A percentile compares a stretch with the other conserved stretches of the same genome.
Conservation (phyloP, 2,797 vertebrate genomes). For the Acropternis orthonyx region DNA sequence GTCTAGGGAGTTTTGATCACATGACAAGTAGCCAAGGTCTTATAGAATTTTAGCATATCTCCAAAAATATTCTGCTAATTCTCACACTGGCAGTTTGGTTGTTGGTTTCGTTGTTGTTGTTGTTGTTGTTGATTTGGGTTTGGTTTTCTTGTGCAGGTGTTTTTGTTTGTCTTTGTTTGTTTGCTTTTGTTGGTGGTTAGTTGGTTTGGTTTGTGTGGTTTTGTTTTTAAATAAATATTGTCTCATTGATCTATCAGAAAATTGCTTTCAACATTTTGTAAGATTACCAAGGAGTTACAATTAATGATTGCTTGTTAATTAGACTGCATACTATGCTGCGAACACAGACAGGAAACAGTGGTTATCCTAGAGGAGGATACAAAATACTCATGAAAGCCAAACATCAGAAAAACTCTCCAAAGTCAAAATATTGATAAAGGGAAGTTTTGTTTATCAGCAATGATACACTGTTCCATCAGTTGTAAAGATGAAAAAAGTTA, state of each 20-base stretch:
- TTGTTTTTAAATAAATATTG: background rate
- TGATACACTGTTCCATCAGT: background rate
- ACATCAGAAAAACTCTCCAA: background rate
- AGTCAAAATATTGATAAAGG: background rate
- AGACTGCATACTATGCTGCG: background rate
- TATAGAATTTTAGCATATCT: background rate
- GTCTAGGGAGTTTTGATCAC: background rate
- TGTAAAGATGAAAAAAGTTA: background rate
- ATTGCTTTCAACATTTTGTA: background rate
- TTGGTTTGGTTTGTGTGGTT: background rate
- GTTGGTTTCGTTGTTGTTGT: background rate
- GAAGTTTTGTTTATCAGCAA: constrained; percentile 25
- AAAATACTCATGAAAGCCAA: constrained; percentile 11
- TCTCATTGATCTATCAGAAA: background rate
- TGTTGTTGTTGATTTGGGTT: background rate
- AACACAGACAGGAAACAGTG: constrained; percentile 29
- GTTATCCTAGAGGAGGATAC: constrained; percentile 1
- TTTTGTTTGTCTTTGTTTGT: background rate
- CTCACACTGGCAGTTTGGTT: background rate
- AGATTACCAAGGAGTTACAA: background rate
- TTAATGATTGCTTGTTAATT: constrained; percentile 15
- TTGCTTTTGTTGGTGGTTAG: background rate
- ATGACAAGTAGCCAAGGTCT: background rate
- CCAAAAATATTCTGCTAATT: background rate
- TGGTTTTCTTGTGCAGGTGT: background rate